Evolutionary conservation across 2,888 invertebrate species (phyloP), one percentile per base, ranked within the genome.

Genomic region (Hyppa rectilinea): DNA sequence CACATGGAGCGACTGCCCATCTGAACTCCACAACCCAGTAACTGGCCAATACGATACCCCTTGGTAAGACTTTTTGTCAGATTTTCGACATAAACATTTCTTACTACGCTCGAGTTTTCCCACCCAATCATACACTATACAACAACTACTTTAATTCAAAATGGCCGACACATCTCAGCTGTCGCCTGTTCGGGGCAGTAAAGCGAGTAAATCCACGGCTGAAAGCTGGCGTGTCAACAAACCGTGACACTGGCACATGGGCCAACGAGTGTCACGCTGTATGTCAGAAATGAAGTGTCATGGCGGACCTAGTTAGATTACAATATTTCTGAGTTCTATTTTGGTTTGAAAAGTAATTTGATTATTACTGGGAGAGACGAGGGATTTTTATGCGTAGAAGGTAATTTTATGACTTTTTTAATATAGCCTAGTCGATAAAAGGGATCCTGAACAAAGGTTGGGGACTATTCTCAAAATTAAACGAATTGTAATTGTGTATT

Each of bases 151-250:
- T 55, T 73, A 56, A 79, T 65, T 65, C 55, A 67, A 74, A 74
- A 67, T 76, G 80, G 50, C 26, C 34, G 76, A 63, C 62, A 53
- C 50, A 68, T 31, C 20, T 40, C 75, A 50, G 45, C 80, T 80
- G 77, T 80, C 75, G 62, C 53, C 69, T 43, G 68, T 36, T 62
- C 43, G 10, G 14, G 26, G 34, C 68, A 62, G 53, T 50, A 29
- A 55, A 76, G 60, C 67, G 49, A 76, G 60, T 75, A 80, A 81
- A 64, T 60, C 56, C 56, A 40, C 52, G 47, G 29, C 47, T 81
- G 66, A 81, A 80, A 75, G 64, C 80, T 61, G 62, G 45, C 63
- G 77, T 70, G 64, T 81, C 77, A 67, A 53, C 78, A 59, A 40
- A 64, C 65, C 12, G 60, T 78, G 60, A 52, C 60, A 29, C 29